Conservation (phyloP, 2,888 invertebrate species). For the Drosophila setosimentum region DNA sequence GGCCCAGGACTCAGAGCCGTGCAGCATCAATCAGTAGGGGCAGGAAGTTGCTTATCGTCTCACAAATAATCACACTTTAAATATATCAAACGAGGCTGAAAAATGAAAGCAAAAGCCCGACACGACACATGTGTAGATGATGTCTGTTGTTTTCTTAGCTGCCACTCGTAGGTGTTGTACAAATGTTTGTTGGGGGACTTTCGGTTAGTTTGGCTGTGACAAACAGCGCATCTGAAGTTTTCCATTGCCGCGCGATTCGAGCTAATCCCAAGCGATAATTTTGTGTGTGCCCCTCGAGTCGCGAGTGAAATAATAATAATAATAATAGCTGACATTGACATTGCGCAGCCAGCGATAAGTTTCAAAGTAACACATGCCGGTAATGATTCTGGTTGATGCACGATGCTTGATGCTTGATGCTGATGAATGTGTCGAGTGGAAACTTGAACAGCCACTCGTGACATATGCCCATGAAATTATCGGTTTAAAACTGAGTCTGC, state of each 20-base stretch:
- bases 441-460: conserved; percentile 48
- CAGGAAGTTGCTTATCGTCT: conserved; percentile 66
- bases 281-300: conserved; percentile 44
- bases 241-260: conserved; percentile 48
- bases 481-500: conserved; percentile 15
- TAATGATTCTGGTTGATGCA: conserved; percentile 63
- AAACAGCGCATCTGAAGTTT: conserved; percentile 65
- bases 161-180: conserved; percentile 67
- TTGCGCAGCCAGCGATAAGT: conserved; percentile 72
- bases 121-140: conserved; percentile 45
- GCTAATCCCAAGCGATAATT: conserved; percentile 78
- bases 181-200: conserved; percentile 71
- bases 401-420: conserved; percentile 28
- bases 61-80: conserved; percentile 67
- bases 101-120: conserved; percentile 57
- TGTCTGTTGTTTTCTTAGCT: conserved; percentile 30
- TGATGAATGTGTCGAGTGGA: conserved; percentile 69
- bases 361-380: conserved; percentile 74
- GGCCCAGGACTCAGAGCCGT: conserved; percentile 21
- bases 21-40: conserved; percentile 50
- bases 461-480: conserved; percentile 47
- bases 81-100: conserved; percentile 51
- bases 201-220: conserved; percentile 47
- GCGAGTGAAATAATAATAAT: conserved; percentile 70
- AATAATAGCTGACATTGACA: conserved; percentile 78